Conservation (phyloP, 2,113 vertebrate genomes). For the Eudyptes chrysolophus region DNA sequence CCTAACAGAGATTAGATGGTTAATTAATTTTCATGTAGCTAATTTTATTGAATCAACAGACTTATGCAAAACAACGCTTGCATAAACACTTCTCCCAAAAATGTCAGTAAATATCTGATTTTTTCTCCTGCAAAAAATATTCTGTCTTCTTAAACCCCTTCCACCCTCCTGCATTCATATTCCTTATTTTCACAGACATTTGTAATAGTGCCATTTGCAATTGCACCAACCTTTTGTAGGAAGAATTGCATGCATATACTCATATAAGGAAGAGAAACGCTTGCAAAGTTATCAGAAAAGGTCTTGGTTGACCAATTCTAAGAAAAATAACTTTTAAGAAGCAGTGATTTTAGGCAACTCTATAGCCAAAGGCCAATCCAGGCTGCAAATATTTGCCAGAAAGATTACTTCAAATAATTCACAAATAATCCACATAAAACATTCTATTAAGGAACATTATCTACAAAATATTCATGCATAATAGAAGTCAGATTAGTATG, state of each 20-base stretch:
- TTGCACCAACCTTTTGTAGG: background rate
- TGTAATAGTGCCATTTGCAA: background rate
- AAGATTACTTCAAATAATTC: background rate
- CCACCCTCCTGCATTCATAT: background rate
- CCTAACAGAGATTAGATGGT: conserved; percentile 67
- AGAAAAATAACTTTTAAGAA: background rate
- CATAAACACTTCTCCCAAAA: background rate
- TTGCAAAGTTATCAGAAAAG: background rate
- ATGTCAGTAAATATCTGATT: background rate
- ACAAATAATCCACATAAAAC: background rate
- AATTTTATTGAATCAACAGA: background rate
- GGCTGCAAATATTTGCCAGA: background rate
- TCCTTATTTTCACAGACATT: background rate
- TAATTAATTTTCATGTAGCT: background rate
- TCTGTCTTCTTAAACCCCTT: background rate
- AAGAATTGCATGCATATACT: background rate
- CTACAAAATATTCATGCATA: background rate
- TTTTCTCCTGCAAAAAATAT: background rate
- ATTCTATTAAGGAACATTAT: background rate
- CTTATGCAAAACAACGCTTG: background rate
- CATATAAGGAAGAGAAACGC: background rate
- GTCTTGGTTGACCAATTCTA: background rate
- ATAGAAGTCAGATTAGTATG: background rate
- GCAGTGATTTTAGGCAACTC: background rate
- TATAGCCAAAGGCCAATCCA: background rate